phyloP scores from a whole-genome alignment of 2,888 invertebrate genomes.

The Chesias legatella region DNA sequence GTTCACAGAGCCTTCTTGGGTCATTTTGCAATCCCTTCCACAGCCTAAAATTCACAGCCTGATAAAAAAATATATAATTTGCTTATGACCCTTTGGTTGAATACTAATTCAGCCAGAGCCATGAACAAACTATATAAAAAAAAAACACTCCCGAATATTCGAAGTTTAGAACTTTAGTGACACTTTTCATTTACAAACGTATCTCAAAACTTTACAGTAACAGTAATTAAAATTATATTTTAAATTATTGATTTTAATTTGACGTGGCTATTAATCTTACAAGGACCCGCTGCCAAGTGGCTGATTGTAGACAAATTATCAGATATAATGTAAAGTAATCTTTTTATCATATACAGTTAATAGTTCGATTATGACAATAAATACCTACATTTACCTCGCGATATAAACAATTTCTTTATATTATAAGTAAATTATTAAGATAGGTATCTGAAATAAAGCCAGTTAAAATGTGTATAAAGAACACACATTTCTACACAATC shows the following conservation, averaged over 20 bases:
- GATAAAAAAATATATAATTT: slow-evolving; percentile 25
- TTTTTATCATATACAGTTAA: slow-evolving; percentile 60
- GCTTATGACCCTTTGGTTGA: slow-evolving; percentile 24
- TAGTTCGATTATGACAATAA: slow-evolving; percentile 49
- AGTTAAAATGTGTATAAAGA: no score
- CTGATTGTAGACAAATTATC: slow-evolving; percentile 49
- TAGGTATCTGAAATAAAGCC: no score
- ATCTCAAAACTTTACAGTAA: no score
- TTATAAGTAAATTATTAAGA: slow-evolving; percentile 1
- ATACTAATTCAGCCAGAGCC: slow-evolving; percentile 17
- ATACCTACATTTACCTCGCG: slow-evolving; percentile 1
- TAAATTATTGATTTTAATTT: slow-evolving; percentile 15
- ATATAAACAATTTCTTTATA: not conserved
- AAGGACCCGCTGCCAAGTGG: slow-evolving; percentile 56
- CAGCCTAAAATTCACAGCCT: slow-evolving; percentile 37
- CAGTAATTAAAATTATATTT: slow-evolving; percentile 18
- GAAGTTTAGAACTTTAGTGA: slow-evolving; percentile 15
- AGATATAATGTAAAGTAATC: slow-evolving; percentile 53
- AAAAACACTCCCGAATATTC: slow-evolving; percentile 25
- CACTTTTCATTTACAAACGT: slow-evolving; percentile 5
- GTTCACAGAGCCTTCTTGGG: slow-evolving; percentile 54
- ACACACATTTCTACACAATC: no score
- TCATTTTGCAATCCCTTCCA: slow-evolving; percentile 44
- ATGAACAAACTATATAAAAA: slow-evolving; percentile 29
- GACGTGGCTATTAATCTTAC: slow-evolving; percentile 42